Base-by-base conservation (phyloP, 2,113 vertebrate species). In the Burhinus oedicnemus region DNA sequence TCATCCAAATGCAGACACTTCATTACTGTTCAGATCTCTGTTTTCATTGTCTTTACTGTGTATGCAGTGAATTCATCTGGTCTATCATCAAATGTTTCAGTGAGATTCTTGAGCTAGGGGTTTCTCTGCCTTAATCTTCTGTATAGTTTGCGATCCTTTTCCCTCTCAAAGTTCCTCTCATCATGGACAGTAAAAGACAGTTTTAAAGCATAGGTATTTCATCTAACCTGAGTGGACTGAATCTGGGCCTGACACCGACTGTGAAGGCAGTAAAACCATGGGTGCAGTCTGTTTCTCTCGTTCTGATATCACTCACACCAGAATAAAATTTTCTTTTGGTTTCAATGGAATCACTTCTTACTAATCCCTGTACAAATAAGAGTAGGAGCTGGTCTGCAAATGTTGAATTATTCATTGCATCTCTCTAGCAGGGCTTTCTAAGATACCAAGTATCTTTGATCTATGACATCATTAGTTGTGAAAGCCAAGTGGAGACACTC, bases 401-500 rank as follows among this genome's bases (percentile, higher is more conserved):
- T 12, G 45, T 32, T 88, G 66, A 91, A 85, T 91, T 90, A 94
- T 81, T 88, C 87, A 65, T 42, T 40, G 62, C 86, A 32, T 62
- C 36, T 77, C 70, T 90, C 42, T 71, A 80, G 62, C 58, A 83
- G 58, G 68, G 18, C 66, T 95, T 42, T 68, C 58, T 26, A 8
- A 95, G 90, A 83, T 86, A 91, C 40, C 71, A 54, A 38, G 29
- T 47, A 42, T 70, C 89, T 95, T 58, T 95, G 51, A 95, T 93
- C 93, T 68, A 25, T 97, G 95, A 96, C 89, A 96, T 93, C 95
- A 94, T 7, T 93, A 44, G 36, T 10, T 88, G 58, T 76, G 83
- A 94, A 95, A 95, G 91, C 95, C 92, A 97, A 94, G 89, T 44
- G 55, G 32, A 97, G 83, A 86, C 83, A 55, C 96, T 71, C 79